Evolutionary conservation across 2,113 vertebrate species (phyloP).

Genomic region (Tetraodon nigroviridis): DNA sequence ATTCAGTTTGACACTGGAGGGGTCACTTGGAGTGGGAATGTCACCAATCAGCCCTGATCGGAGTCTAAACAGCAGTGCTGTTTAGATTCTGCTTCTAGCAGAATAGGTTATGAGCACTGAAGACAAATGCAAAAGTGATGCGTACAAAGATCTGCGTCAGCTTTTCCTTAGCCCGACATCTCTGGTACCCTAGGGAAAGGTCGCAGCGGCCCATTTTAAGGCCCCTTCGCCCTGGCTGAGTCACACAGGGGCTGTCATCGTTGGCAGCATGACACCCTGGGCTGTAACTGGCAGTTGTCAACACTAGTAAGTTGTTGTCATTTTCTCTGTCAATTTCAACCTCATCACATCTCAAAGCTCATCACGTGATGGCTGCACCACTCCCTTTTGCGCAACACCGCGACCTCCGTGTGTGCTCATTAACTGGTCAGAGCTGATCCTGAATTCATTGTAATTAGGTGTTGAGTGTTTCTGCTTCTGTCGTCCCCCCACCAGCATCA

Average conservation of each 20-base stretch:
- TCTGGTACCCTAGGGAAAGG: constrained; percentile 65
- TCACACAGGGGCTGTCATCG: constrained; percentile 59
- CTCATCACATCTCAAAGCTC: constrained; percentile 20
- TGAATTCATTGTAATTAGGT: constrained; percentile 1
- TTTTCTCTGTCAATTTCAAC: constrained; percentile 53
- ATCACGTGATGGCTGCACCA: constrained; percentile 8
- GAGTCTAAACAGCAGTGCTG: constrained; percentile 48
- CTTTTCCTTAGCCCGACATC: constrained; percentile 54
- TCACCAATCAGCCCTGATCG: constrained; percentile 28
- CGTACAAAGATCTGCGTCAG: constrained; percentile 64
- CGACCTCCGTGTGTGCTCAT: constrained; percentile 19
- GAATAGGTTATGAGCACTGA: constrained; percentile 59
- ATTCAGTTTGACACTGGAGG: constrained; percentile 24
- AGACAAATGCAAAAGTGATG: constrained; percentile 60
- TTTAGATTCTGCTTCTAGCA: too few relatives aligned
- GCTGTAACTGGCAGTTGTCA: constrained; percentile 64
- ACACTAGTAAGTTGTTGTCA: constrained; percentile 59
- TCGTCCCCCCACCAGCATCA: not conserved
- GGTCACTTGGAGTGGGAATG: constrained; percentile 35
- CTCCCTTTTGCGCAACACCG: constrained; percentile 17
- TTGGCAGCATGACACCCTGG: constrained; percentile 58
- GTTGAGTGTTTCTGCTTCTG: not conserved
- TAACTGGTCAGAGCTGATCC: constrained; percentile 21
- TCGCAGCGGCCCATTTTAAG: constrained; percentile 60
- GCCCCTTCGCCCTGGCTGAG: constrained; percentile 52